Base-by-base conservation (phyloP, 2,888 invertebrate species). In the Morinoia aosen region DNA sequence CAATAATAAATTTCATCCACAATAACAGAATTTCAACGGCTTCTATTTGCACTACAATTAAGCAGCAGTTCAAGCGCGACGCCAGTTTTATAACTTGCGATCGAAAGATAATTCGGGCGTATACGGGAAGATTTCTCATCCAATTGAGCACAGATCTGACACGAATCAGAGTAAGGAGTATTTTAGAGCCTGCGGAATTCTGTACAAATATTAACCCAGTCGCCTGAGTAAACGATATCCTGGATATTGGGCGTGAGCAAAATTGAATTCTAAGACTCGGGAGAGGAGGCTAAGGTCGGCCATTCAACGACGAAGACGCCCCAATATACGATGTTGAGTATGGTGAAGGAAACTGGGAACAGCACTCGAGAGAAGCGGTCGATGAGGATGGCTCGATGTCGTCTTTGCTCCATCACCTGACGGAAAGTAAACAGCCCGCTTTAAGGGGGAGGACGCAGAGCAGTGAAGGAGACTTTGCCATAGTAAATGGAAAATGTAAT, bases 241-340 rank as follows among this genome's bases (percentile, higher is more conserved):
- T 40, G 39, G 90, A 40, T 11, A 19, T 48, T 90, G 16, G 90
- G 90, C 39, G 48, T 90, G 48, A 90, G 90, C 76, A 76, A 76
- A 90, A 39, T 90, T 90, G n/a, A 57, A 93, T 8, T 58, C 93
- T 94, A 93, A 94, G 94, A 57, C 95, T 58, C 57, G 88, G 48
- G 7, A 39, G n/a, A 33, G 58, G 56, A 48, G 39, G 7, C 88
- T n/a, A 19, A 88, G 88, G 39, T 25, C 48, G 64, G 64, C 96
- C 96, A 96, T 91, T 96, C 96, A 58, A 96, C 91, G 56, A 96
- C 96, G 96, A 97, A 97, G 90, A 97, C 96, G 61, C 96, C 96
- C 97, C 97, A 97, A 96, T 97, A 97, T 90, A 97, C 96, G 58
- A 97, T 96, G 96, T 97, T 97, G 16, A 97, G 96, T 64, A 97